A percentile compares a stretch with the other conserved stretches of the same genome.
Conservation (phyloP, 2,797 vertebrate genomes). For the Pseudomugil gertrudae region DNA sequence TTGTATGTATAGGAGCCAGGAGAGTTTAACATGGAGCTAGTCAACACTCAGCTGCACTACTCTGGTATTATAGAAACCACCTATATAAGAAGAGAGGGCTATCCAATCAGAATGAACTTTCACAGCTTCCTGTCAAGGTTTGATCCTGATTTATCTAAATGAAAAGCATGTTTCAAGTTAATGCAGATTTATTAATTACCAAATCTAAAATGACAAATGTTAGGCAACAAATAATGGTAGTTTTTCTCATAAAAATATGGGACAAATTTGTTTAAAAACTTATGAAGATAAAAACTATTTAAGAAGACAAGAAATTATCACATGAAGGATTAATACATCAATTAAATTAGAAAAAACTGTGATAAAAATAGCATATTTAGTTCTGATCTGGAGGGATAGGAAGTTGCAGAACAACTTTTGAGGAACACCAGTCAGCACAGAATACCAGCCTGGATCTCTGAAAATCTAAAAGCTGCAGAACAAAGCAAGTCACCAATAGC, state of each 20-base stretch:
- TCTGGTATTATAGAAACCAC: constrained; percentile 95
- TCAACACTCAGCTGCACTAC: constrained; percentile 89
- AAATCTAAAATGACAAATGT: neutral
- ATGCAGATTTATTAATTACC: neutral
- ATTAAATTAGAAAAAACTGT: neutral
- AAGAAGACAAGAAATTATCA: no score
- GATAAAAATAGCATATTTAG: neutral
- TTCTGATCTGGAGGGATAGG: neutral
- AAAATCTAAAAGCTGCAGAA: neutral
- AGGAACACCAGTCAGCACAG: neutral
- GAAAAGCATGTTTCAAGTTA: neutral
- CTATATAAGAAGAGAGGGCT: constrained; percentile 93
- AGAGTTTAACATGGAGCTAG: constrained; percentile 88
- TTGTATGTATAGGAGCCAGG: constrained; percentile 83
- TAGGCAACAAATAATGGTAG: neutral
- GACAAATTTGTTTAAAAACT: neutral
- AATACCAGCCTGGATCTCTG: neutral
- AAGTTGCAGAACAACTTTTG: no score
- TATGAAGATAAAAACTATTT: neutral
- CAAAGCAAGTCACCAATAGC: neutral
- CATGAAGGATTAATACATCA: no score
- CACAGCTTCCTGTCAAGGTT: constrained; percentile 90
- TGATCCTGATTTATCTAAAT: constrained; percentile 15
- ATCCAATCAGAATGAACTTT: constrained; percentile 91
- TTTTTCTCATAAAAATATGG: neutral